Percentiles rank a stretch among this genome's conserved stretches.
These are phyloP conservation scores for Drosophila fuyamai DNA, from an alignment of 1,140 invertebrate genomes.

Conservation along the genomic window DNA sequence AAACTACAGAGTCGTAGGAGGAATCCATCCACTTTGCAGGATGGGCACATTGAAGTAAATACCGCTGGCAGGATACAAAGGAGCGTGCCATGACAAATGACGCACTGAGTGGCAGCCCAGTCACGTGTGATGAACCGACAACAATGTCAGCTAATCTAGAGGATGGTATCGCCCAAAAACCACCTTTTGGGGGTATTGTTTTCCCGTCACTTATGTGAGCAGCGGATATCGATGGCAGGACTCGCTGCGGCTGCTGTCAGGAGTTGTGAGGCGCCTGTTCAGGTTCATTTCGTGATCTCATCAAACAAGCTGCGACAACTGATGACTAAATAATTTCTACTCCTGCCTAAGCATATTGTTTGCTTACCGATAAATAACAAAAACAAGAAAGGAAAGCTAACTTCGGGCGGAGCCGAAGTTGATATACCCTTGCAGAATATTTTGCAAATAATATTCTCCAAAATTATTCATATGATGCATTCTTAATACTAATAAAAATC, in stretches of 20 bases:
- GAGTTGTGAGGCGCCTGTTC: slow-evolving; percentile 1
- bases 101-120: slow-evolving; percentile 32
- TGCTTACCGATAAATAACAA: slow-evolving; percentile 15
- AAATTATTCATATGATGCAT: too few relatives aligned
- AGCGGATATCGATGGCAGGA: slow-evolving; percentile 37
- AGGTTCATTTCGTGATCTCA: slow-evolving; percentile 41
- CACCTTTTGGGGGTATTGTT: slow-evolving; percentile 19
- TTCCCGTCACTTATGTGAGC: slow-evolving; percentile 31
- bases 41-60: slow-evolving; percentile 30
- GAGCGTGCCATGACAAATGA: slow-evolving; percentile 69
- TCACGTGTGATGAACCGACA: slow-evolving; percentile 54
- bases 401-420: too few relatives aligned
- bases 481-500: too few relatives aligned
- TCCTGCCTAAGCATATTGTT: slow-evolving; percentile 12
- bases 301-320: slow-evolving; percentile 35
- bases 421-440: too few relatives aligned
- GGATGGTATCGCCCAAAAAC: not conserved
- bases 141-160: slow-evolving; percentile 25
- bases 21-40: not conserved
- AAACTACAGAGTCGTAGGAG: slow-evolving; percentile 7
- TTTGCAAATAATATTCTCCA: too few relatives aligned
- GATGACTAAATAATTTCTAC: slow-evolving; percentile 47
- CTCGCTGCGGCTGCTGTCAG: slow-evolving; percentile 2
- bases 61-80: slow-evolving; percentile 34
- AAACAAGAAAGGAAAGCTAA: too few relatives aligned